A percentile compares a stretch with the other conserved stretches of the same genome.
Evolutionary conservation across 1,140 invertebrate species (phyloP).

Genomic region (Ooceraea biroi): DNA sequence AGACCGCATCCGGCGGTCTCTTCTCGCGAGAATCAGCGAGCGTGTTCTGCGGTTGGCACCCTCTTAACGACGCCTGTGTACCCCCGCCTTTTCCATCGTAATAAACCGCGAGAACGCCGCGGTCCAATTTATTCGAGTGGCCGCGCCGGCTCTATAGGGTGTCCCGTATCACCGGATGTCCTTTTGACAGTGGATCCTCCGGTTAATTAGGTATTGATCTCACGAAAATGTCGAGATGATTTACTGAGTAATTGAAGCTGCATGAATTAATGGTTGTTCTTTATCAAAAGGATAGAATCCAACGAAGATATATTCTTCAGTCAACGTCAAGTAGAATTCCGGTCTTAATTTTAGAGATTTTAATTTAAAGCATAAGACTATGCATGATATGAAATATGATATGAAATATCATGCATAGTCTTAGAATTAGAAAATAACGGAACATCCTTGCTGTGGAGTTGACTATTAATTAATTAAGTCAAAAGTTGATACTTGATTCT

Average conservation of each 20-base stretch:
- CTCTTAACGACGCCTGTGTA: constrained; percentile 80
- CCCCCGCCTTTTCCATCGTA: constrained; percentile 55
- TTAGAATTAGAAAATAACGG: no score
- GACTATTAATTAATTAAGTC: no score
- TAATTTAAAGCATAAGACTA: constrained; percentile 3
- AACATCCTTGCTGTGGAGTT: no score
- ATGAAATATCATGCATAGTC: neutral
- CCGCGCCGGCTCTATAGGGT: constrained; percentile 3
- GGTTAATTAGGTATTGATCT: neutral
- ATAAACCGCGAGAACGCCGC: constrained; percentile 70
- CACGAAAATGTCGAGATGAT: neutral
- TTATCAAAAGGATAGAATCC: neutral
- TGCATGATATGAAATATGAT: neutral
- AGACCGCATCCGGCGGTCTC: constrained; percentile 32
- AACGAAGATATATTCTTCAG: neutral
- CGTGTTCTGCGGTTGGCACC: constrained; percentile 81
- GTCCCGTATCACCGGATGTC: constrained; percentile 25
- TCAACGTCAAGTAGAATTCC: neutral
- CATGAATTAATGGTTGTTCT: neutral
- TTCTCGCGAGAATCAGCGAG: neutral
- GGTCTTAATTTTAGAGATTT: neutral
- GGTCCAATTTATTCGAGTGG: constrained; percentile 85
- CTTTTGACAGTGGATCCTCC: constrained; percentile 2
- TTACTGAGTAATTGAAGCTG: constrained; percentile 33
- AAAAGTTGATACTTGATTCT: no score